Evolutionary conservation across 1,140 invertebrate species (phyloP).

Genomic region (Ectropis grisescens): DNA sequence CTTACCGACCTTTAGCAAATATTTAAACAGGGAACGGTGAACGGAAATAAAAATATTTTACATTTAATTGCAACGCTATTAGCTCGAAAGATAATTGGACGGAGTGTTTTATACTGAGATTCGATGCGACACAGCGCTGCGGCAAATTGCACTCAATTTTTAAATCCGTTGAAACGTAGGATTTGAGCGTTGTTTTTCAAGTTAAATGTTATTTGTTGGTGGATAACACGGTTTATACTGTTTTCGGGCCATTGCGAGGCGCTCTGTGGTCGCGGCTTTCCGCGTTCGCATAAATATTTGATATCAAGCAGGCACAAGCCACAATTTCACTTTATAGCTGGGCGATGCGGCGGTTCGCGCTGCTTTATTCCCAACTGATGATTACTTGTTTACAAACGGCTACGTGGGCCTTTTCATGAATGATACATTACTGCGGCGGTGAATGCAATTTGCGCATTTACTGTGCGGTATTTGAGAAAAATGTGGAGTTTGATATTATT

Average conservation of each 20-base stretch:
- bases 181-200: conserved; percentile 21
- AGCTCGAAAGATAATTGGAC: no score
- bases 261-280: conserved; percentile 12
- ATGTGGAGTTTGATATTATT: no score
- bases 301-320: conserved; percentile 28
- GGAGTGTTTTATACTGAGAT: background rate
- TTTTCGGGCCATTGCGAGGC: conserved; percentile 20
- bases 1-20: no score
- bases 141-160: background rate
- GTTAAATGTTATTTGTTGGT: conserved; percentile 31
- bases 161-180: conserved; percentile 8
- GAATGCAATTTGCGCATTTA: no score
- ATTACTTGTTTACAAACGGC: conserved; percentile 10
- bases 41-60: no score
- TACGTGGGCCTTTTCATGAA: no score
- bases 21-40: no score
- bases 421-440: no score
- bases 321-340: conserved; percentile 30
- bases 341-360: conserved; percentile 16
- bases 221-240: conserved; percentile 25
- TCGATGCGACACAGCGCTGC: background rate
- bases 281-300: conserved; percentile 37
- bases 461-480: no score
- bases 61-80: no score
- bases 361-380: conserved; percentile 15